These are phyloP conservation scores for Glyphotaelius pellucidus DNA, from an alignment of 2,888 invertebrate species.

Conservation along the genomic window DNA sequence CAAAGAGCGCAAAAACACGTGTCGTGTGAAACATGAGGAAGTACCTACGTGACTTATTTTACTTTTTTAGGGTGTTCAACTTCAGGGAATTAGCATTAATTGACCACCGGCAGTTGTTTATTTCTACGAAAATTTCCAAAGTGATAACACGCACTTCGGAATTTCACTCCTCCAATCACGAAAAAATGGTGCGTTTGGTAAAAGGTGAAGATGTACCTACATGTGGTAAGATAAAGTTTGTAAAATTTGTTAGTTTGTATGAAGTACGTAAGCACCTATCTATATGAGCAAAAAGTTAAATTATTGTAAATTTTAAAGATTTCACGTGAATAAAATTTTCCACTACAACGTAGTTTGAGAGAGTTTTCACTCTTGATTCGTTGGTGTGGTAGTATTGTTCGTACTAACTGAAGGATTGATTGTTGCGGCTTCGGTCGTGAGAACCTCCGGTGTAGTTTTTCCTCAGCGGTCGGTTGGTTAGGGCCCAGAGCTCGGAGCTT, in stretches of 20 bases:
- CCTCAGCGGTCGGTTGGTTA: neutral
- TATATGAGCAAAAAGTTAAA: neutral
- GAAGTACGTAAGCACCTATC: neutral
- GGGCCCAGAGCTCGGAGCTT: neutral
- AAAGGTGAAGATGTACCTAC: too few relatives aligned
- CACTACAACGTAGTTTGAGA: neutral
- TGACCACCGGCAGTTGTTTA: too few relatives aligned
- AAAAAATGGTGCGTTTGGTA: too few relatives aligned
- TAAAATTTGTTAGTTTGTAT: too few relatives aligned
- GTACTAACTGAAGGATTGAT: neutral
- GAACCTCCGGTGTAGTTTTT: neutral
- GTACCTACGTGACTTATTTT: neutral
- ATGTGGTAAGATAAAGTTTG: too few relatives aligned
- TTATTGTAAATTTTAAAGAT: too few relatives aligned
- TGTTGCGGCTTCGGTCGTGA: neutral
- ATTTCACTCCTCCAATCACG: neutral
- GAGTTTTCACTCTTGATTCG: neutral
- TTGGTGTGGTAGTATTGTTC: neutral
- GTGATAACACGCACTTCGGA: neutral
- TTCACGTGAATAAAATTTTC: neutral
- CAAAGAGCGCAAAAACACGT: neutral
- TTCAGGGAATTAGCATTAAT: too few relatives aligned
- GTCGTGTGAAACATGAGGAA: neutral
- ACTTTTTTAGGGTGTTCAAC: too few relatives aligned
- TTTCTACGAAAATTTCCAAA: neutral